These are phyloP conservation scores for Miltochrista miniata DNA, from an alignment of 2,888 invertebrate genomes.

Conservation along the genomic window DNA sequence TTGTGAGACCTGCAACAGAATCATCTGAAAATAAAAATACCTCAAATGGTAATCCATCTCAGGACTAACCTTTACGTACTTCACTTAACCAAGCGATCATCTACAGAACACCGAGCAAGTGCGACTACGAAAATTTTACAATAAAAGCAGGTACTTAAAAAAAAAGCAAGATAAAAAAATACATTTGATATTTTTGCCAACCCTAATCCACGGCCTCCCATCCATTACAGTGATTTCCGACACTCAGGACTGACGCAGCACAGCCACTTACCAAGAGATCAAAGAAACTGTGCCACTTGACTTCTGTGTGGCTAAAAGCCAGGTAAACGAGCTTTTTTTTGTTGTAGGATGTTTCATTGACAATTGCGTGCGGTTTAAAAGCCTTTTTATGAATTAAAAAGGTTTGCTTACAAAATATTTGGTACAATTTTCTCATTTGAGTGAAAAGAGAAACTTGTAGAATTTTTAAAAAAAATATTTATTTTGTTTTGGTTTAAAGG, in stretches of 20 bases:
- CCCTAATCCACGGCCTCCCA: conserved; percentile 51
- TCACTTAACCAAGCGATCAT: too few relatives aligned
- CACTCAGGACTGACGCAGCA: conserved; percentile 59
- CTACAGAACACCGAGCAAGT: too few relatives aligned
- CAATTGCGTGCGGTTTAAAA: neutral
- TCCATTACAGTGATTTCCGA: conserved; percentile 74
- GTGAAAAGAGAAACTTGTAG: neutral
- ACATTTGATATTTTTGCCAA: conserved; percentile 25
- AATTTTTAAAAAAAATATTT: too few relatives aligned
- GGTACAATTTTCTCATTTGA: neutral
- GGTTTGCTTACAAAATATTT: neutral
- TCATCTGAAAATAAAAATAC: too few relatives aligned
- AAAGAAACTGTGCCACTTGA: conserved; percentile 52
- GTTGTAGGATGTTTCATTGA: conserved; percentile 9
- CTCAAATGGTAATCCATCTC: too few relatives aligned
- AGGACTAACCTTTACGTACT: too few relatives aligned
- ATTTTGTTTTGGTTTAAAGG: too few relatives aligned
- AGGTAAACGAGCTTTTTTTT: conserved; percentile 26
- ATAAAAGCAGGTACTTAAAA: too few relatives aligned
- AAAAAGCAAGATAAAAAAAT: neutral
- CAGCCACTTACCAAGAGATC: conserved; percentile 57
- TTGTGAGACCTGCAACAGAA: too few relatives aligned
- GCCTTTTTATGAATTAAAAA: neutral
- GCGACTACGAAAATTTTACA: too few relatives aligned
- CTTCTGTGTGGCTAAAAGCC: conserved; percentile 29